phyloP scores from a whole-genome alignment of 2,888 invertebrate species.

The Baronia brevicornis region DNA sequence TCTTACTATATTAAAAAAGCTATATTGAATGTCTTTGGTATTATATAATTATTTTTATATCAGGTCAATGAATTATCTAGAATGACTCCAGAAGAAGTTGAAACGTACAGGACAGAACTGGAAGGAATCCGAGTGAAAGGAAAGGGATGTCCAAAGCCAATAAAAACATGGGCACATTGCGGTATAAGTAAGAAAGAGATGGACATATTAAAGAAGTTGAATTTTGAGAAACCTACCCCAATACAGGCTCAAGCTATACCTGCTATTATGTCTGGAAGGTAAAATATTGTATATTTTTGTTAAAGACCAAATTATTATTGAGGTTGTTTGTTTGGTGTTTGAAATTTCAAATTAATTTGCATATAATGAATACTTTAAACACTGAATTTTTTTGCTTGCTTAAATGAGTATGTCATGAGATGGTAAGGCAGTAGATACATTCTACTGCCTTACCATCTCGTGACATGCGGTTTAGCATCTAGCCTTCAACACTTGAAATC shows the following conservation, averaged over 20 bases:
- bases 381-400: no score
- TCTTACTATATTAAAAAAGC: no score
- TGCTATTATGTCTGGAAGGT: constrained; percentile 95
- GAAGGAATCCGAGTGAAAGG: constrained; percentile 98
- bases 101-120: constrained; percentile 88
- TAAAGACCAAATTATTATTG: background rate
- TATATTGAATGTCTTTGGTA: background rate
- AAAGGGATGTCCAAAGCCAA: constrained; percentile 96
- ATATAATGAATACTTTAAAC: background rate
- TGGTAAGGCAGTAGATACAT: no score
- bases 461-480: no score
- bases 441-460: no score
- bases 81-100: constrained; percentile 92
- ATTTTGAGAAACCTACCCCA: constrained; percentile 98
- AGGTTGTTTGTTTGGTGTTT: background rate
- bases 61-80: constrained; percentile 95
- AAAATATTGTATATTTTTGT: constrained; percentile 13
- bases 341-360: background rate
- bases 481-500: no score
- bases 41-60: constrained; percentile 30
- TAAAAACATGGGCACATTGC: constrained; percentile 98
- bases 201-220: constrained; percentile 91
- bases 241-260: constrained; percentile 99
- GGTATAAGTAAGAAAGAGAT: constrained; percentile 97
- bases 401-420: no score